phyloP scores from a whole-genome alignment of 2,113 vertebrate genomes.

The Leuciscus idus region DNA sequence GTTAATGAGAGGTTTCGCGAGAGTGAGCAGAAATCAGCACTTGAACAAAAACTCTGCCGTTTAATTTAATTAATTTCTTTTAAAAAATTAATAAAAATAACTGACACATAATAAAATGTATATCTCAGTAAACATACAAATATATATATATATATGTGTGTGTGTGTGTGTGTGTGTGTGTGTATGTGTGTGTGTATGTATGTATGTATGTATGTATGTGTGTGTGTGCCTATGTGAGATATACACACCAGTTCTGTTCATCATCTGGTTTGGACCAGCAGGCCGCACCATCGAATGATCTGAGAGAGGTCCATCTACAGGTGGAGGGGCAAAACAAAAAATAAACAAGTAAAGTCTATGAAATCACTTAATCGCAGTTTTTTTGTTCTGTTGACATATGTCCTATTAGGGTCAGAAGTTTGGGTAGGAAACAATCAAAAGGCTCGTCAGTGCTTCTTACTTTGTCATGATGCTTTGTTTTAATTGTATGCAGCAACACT shows the following conservation, averaged over 20 bases:
- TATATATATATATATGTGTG: too few species aligned
- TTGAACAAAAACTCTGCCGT: too few species aligned
- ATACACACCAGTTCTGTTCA: constrained; percentile 86
- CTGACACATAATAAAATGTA: not conserved
- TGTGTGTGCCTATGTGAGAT: too few species aligned
- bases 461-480: too few species aligned
- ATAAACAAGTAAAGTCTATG: not conserved
- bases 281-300: constrained; percentile 89
- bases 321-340: constrained; percentile 5
- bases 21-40: too few species aligned
- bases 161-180: too few species aligned
- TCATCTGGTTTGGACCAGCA: constrained; percentile 89
- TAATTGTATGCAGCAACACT: too few species aligned
- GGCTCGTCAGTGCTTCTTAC: not conserved
- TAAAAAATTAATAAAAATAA: too few species aligned
- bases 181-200: too few species aligned
- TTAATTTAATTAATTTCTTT: too few species aligned
- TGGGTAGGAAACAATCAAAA: not conserved
- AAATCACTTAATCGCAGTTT: not conserved
- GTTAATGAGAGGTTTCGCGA: too few species aligned
- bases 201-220: fast-evolving
- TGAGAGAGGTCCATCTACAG: constrained; percentile 87
- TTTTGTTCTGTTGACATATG: not conserved
- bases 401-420: not conserved
- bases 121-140: not conserved